phyloP scores from a whole-genome alignment of 2,888 invertebrate species.

The Iphiclides podalirius region DNA sequence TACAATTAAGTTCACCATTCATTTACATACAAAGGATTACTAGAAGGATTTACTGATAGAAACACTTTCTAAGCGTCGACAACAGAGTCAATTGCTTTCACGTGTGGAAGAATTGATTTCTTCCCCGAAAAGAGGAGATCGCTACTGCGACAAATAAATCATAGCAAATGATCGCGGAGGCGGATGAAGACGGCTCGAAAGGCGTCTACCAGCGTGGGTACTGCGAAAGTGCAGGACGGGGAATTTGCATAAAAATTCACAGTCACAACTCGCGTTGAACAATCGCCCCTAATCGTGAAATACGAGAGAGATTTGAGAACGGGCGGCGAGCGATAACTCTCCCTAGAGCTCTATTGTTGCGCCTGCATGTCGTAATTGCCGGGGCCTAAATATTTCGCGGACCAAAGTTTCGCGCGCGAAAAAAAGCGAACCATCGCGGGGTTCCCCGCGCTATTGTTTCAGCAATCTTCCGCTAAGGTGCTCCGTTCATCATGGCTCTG shows the following conservation, averaged over 20 bases:
- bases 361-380: constrained; percentile 23
- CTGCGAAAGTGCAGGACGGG: constrained; percentile 29
- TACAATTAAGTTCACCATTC: too few species aligned
- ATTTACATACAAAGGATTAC: too few species aligned
- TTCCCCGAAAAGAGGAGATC: too few species aligned
- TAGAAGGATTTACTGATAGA: too few species aligned
- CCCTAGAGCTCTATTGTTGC: constrained; percentile 1
- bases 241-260: constrained; percentile 53
- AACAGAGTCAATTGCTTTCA: too few species aligned
- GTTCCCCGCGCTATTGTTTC: too few species aligned
- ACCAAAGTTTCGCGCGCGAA: not conserved
- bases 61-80: too few species aligned
- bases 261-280: constrained; percentile 37
- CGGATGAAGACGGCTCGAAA: constrained; percentile 35
- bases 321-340: constrained; percentile 25
- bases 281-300: constrained; percentile 53
- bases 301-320: constrained; percentile 37
- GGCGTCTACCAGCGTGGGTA: too few species aligned
- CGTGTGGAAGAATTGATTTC: too few species aligned
- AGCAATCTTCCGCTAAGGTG: too few species aligned
- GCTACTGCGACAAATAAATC: constrained; percentile 16
- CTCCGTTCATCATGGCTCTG: too few species aligned
- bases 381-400: not conserved
- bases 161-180: constrained; percentile 15
- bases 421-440: constrained; percentile 10